phyloP scores from a whole-genome alignment of 2,797 vertebrate genomes.

The Clarias laeviceps region DNA sequence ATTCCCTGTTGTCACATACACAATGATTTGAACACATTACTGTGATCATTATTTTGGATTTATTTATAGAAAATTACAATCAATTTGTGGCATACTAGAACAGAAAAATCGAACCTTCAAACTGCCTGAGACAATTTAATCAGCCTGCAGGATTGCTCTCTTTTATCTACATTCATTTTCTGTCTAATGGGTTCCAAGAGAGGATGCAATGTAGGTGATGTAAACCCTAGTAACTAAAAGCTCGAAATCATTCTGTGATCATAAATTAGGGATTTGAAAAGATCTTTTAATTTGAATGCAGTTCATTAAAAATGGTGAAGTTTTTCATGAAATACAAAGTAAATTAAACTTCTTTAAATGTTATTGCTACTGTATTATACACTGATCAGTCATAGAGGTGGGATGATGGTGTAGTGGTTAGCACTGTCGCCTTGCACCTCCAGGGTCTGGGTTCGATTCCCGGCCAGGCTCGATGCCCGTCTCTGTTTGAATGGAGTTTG shows the following conservation, averaged over 20 bases:
- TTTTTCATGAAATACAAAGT: neutral
- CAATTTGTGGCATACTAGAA: neutral
- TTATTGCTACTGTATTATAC: neutral
- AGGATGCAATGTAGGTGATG: conserved; percentile 2
- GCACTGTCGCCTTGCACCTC: no score
- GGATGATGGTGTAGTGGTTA: no score
- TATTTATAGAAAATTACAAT: conserved; percentile 7
- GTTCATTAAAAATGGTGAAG: neutral
- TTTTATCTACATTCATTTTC: conserved; percentile 3
- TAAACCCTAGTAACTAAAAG: conserved; percentile 4
- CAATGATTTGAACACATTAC: neutral
- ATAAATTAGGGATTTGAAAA: neutral
- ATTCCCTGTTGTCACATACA: neutral
- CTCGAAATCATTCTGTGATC: neutral
- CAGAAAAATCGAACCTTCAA: conserved; percentile 1
- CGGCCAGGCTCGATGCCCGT: no score
- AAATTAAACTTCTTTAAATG: neutral
- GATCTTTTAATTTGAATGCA: neutral
- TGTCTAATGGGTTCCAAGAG: neutral
- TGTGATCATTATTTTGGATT: conserved; percentile 11
- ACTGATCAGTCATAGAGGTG: no score
- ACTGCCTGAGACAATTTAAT: conserved; percentile 4
- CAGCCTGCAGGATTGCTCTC: neutral
- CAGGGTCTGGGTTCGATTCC: no score
- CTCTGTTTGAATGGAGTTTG: no score